phyloP scores from a whole-genome alignment of 2,113 vertebrate genomes.

The Brachyhypopomus occidentalis region DNA sequence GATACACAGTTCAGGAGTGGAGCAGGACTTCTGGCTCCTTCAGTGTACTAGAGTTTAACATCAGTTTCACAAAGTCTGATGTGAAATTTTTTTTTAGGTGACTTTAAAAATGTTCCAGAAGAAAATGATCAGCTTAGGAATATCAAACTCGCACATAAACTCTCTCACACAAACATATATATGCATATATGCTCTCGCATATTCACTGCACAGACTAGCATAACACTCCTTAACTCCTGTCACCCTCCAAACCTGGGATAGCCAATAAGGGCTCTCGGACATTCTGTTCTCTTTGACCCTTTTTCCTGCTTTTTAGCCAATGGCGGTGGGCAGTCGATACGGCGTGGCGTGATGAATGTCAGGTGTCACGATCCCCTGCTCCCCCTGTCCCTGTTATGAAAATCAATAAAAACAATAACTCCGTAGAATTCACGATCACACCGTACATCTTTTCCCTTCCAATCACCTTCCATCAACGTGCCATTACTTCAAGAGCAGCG shows the following conservation, averaged over 20 bases:
- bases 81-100: not conserved
- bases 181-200: too few relatives aligned
- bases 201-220: not conserved
- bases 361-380: conserved; percentile 68
- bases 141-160: not conserved
- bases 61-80: not conserved
- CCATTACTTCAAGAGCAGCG: conserved; percentile 53
- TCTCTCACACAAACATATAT: too few relatives aligned
- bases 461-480: conserved; percentile 71
- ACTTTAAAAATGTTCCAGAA: conserved; percentile 12
- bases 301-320: conserved; percentile 32
- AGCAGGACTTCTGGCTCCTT: not conserved
- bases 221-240: conserved; percentile 32
- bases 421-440: conserved; percentile 71
- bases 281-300: conserved; percentile 47
- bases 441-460: conserved; percentile 64
- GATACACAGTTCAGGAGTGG: conserved; percentile 19
- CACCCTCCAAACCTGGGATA: conserved; percentile 4
- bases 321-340: conserved; percentile 55
- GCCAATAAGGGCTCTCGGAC: not conserved
- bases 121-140: not conserved
- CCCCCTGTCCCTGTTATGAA: conserved; percentile 64
- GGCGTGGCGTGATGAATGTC: conserved; percentile 70
- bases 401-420: conserved; percentile 86
- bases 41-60: not conserved